phyloP scores from a whole-genome alignment of 2,113 vertebrate species.

The Genyomyrus donnyi region DNA sequence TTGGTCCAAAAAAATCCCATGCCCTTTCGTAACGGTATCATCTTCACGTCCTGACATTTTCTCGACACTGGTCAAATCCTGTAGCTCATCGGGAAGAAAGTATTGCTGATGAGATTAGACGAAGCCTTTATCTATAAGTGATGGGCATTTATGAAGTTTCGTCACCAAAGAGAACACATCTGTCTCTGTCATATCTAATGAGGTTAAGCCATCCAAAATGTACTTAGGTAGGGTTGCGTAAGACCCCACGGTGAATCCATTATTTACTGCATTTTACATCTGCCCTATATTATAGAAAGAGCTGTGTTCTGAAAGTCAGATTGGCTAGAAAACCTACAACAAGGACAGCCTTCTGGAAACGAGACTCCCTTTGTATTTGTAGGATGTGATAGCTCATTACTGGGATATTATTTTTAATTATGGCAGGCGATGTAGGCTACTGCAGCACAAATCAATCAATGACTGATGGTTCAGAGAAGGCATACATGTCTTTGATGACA shows the following conservation, averaged over 20 bases:
- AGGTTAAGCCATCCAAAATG: constrained; percentile 1
- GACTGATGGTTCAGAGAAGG: neutral
- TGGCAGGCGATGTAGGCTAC: neutral
- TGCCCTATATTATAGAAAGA: constrained; percentile 1
- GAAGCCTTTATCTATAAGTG: neutral
- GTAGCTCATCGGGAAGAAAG: neutral
- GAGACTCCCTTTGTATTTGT: neutral
- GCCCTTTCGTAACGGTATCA: neutral
- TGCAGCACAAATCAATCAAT: neutral
- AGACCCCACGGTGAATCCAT: neutral
- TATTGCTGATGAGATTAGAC: neutral
- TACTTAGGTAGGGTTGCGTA: constrained; percentile 6
- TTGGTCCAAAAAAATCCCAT: neutral
- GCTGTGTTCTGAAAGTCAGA: neutral
- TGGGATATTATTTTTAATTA: constrained; percentile 4
- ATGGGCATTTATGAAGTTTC: neutral
- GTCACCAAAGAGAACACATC: neutral
- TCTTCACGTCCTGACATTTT: neutral
- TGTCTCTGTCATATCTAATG: neutral
- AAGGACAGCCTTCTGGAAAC: neutral
- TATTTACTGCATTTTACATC: constrained; percentile 3
- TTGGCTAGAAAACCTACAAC: neutral
- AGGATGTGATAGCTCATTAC: neutral
- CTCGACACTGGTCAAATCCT: neutral
- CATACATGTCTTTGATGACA: constrained; percentile 1